A percentile compares a stretch with the other conserved stretches of the same genome.
These are phyloP conservation scores for Dissostichus mawsoni DNA, from an alignment of 2,113 vertebrate species.

Conservation along the genomic window DNA sequence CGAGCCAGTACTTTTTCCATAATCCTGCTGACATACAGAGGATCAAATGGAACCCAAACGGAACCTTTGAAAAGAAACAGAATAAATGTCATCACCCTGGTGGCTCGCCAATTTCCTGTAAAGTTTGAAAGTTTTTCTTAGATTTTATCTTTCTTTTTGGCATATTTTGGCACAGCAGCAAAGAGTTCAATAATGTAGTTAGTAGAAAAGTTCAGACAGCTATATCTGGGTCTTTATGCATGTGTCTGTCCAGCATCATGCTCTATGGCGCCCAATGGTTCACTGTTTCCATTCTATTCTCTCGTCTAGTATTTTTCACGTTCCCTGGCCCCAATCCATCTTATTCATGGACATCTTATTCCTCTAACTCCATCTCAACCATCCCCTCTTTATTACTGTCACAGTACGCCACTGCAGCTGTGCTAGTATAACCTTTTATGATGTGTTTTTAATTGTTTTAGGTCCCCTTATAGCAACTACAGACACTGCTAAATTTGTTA, in stretches of 20 bases:
- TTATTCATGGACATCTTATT: neutral
- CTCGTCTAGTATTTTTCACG: too few species aligned
- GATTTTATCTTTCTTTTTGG: neutral
- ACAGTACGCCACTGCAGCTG: neutral
- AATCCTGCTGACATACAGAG: too few species aligned
- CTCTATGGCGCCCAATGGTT: neutral
- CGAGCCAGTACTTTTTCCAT: too few species aligned
- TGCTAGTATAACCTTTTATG: neutral
- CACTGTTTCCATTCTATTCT: neutral
- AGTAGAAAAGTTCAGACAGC: neutral
- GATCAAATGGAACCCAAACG: too few species aligned
- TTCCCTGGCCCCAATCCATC: neutral
- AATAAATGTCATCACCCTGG: neutral
- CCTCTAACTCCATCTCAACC: neutral
- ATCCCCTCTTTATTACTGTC: neutral
- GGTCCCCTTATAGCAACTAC: neutral
- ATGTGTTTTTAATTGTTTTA: neutral
- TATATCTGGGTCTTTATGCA: neutral
- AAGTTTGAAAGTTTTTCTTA: neutral
- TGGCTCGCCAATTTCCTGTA: neutral
- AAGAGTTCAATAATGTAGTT: neutral
- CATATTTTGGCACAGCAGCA: neutral
- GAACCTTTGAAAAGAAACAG: neutral
- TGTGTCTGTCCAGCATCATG: neutral
- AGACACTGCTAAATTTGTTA: neutral